A percentile compares a stretch with the other conserved stretches of the same genome.
phyloP scores from a whole-genome alignment of 2,888 invertebrate genomes.

The Orthosia gracilis region DNA sequence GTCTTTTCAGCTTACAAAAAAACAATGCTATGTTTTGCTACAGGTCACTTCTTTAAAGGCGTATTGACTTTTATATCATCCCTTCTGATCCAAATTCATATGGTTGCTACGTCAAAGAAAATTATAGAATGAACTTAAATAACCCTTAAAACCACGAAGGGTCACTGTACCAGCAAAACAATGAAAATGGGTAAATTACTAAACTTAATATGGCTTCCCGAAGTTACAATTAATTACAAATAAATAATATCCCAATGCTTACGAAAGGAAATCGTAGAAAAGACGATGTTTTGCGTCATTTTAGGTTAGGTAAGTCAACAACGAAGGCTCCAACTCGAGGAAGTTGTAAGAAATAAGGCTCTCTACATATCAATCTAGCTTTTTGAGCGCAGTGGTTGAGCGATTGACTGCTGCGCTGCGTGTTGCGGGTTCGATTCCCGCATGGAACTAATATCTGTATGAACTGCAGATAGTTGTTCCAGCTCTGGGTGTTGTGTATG shows the following conservation, averaged over 20 bases:
- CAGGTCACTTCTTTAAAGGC: no score
- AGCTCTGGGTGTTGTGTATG: no score
- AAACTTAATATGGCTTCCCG: slow-evolving; percentile 26
- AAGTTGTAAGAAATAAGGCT: background rate
- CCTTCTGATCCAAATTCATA: background rate
- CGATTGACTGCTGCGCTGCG: no score
- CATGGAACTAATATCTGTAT: no score
- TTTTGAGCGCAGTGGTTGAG: no score
- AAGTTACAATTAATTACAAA: slow-evolving; percentile 27
- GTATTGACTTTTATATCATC: background rate
- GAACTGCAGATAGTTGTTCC: no score
- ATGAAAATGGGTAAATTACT: slow-evolving; percentile 14
- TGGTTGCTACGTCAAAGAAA: background rate
- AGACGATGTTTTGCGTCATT: slow-evolving; percentile 30
- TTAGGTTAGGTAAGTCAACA: slow-evolving; percentile 7
- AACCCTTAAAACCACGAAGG: background rate
- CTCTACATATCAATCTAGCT: no score
- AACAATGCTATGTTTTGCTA: background rate
- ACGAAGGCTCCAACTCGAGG: background rate
- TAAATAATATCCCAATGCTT: slow-evolving; percentile 19
- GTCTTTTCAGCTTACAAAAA: background rate
- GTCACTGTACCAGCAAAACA: slow-evolving; percentile 6
- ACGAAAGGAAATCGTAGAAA: slow-evolving; percentile 37
- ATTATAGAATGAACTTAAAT: background rate
- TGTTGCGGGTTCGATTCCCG: no score